A percentile compares a stretch with the other conserved stretches of the same genome.
Conservation (phyloP, 53 echinoderm and acorn worm genomes). For the Holothuria leucospilota region DNA sequence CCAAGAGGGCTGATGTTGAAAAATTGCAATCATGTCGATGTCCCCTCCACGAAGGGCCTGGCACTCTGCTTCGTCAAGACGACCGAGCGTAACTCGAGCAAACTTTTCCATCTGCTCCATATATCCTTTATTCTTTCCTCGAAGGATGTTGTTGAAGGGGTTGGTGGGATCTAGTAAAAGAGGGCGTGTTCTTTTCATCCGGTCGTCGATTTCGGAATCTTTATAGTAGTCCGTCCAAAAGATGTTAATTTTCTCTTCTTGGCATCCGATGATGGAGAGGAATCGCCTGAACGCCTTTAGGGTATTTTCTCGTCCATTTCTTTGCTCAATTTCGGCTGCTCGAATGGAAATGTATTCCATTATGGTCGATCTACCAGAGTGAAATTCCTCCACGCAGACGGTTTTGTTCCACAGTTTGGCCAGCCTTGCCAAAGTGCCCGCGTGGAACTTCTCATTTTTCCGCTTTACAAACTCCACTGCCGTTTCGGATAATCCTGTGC, state of each 20-base stretch:
- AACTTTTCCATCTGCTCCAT: not conserved
- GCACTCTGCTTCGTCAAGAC: slow-evolving; percentile 8
- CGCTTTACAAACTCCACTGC: slow-evolving; percentile 38
- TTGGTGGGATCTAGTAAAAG: slow-evolving; percentile 39
- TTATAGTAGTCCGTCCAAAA: slow-evolving; percentile 23
- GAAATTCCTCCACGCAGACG: slow-evolving; percentile 14
- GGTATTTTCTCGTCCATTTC: slow-evolving; percentile 6
- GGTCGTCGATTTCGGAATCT: not conserved
- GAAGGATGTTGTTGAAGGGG: slow-evolving; percentile 48
- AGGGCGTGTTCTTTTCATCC: slow-evolving; percentile 3
- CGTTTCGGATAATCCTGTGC: slow-evolving; percentile 28
- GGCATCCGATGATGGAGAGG: not conserved
- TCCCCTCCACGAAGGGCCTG: slow-evolving; percentile 1
- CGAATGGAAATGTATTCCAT: slow-evolving; percentile 42
- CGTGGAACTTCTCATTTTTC: slow-evolving; percentile 11
- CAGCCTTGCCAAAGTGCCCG: slow-evolving; percentile 6
- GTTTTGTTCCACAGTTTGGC: slow-evolving; percentile 50
- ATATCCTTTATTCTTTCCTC: not conserved
- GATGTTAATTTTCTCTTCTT: slow-evolving; percentile 11
- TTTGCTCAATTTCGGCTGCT: slow-evolving; percentile 30
- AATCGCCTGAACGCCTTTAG: slow-evolving; percentile 23
- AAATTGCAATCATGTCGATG: not conserved
- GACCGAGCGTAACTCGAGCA: not conserved
- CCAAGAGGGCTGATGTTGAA: slow-evolving; percentile 23
- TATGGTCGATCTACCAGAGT: slow-evolving; percentile 17